Evolutionary conservation across 2,888 invertebrate genomes (phyloP), one percentile per base, ranked within the genome.

Genomic region (Epinotia demarniana): DNA sequence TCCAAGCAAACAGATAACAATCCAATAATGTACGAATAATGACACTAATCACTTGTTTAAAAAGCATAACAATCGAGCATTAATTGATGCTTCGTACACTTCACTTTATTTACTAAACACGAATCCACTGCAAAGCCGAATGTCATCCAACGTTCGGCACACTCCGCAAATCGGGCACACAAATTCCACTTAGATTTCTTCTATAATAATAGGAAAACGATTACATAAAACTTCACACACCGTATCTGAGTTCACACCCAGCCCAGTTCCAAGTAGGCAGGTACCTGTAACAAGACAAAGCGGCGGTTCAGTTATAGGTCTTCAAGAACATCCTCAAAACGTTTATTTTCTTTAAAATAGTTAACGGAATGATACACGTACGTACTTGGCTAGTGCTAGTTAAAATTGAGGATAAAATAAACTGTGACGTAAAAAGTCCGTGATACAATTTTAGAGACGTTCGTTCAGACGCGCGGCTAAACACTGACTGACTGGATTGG

Each of bases 261-360:
- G 57, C 93, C 93, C 92, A 90, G 90, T 89, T 90, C 90, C 90
- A 88, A 91, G 89, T 88, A 90, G 88, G 74, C 72, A 73, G 74
- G 90, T 93, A 93, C 93, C 93, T 94, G 93, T 88, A 93, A 93
- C 92, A 92, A 94, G 92, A 93, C 93, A 93, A 92, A 92, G 92
- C 92, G 84, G 83, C 86, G 84, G 87, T 92, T 60, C 87, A 91
- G 87, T 88, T 87, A 86, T 84, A 86, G 78, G 84, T 84, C 77
- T 77, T 63, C 68, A 72, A 79, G 61, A 72, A 62, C 43, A 78
- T 63, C 66, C 63, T 68, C 27, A 33, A 64, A 71, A 69, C 53
- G 27, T 58, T 81, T 84, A 78, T 79, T 73, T 76, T 80, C 72
- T 79, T 78, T 76, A 79, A 82, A 74, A 80, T 63, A 71, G 58